Evolutionary conservation across 2,888 invertebrate genomes (phyloP), one percentile per base, ranked within the genome.

Genomic region (Helleia helle): DNA sequence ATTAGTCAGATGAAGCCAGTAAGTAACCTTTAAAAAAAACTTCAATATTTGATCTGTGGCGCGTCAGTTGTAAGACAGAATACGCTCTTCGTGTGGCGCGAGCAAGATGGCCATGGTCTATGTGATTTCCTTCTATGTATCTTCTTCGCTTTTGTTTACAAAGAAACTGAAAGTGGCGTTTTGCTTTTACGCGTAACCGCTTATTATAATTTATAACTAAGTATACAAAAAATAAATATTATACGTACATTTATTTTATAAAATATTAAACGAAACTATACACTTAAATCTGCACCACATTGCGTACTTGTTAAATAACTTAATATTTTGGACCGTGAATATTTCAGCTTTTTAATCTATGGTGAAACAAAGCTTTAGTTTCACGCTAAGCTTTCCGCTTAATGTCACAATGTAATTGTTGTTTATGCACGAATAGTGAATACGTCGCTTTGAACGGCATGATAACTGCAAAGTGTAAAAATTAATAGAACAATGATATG

Each of bases 81-180:
- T 62, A 60, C 51, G 57, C 50, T 50, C 56, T 51, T 54, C 59
- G 62, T 66, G 75, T 71, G 76, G 75, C 67, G 74, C 67, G 75
- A 81, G 83, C 83, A 84, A 83, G 81, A 76, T 84, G 81, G 83
- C 80, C 81, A 68, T 69, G 72, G 70, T 72, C 71, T 70, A 61
- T 58, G 54, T 58, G 56, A 59, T 66, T 62, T 64, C 62, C 71
- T 58, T 67, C 64, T 68, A 52, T 71, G 56, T 71, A 53, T 69
- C 43, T 54, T 31, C 47, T 50, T 43, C 54, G 64, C 68, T 69
- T 64, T 43, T 44, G 46, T 65, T 55, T 62, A 57, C 62, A 48
- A 48, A 55, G 70, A 76, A 75, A 76, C 71, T 77, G 69, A 73
- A 76, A 71, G 63, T 65, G 56, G 55, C 56, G 56, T 58, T 40